Evolutionary conservation across 2,113 vertebrate genomes (phyloP), one percentile per base, ranked within the genome.

Genomic region (Hyla sarda): DNA sequence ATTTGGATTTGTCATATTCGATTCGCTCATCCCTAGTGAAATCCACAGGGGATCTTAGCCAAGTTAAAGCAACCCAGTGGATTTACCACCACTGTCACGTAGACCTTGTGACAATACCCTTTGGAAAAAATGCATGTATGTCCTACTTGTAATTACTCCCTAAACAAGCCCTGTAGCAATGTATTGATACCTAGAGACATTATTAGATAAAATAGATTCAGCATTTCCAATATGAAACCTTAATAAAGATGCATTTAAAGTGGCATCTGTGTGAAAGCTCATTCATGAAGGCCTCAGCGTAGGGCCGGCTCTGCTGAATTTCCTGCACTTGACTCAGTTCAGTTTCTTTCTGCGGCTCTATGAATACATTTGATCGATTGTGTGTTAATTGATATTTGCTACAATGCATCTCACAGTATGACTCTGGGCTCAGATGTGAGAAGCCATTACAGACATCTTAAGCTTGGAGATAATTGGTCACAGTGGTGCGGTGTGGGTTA

Each of bases 321-420:
- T 8, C 23, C 62, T 81, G 78, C 56, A 81, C 56, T 81, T 65
- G 56, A 47, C 56, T 81, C 16, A 25, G 23, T 81, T 81, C 32
- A 19, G 56, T 81, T 81, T 41, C 52, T 60, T 73, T 83, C 50
- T 58, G 16, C 25, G 52, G 52, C 67, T 83, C 47, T 72, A 72
- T 48, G 67, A 83, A 83, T 82, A 83, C 41, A 83, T 54, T 45
- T 73, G 82, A 83, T 72, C 65, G 65, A 83, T 83, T 83, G 48
- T n/a, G 50, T 83, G 82, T 83, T 83, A 72, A 72, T 83, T 83
- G 82, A 71, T 71, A 83, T 83, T 83, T 83, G 82, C 65, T 81
- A 83, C 67, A 72, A 73, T 83, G 82, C 82, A 37, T 72, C 45
- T 71, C 82, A 73, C 47, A 83, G 82, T 73, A 52, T 73, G 82